Percentiles rank a stretch among this genome's conserved stretches.
Conservation (phyloP, 2,797 vertebrate species). For the Rhinichthys osculus region DNA sequence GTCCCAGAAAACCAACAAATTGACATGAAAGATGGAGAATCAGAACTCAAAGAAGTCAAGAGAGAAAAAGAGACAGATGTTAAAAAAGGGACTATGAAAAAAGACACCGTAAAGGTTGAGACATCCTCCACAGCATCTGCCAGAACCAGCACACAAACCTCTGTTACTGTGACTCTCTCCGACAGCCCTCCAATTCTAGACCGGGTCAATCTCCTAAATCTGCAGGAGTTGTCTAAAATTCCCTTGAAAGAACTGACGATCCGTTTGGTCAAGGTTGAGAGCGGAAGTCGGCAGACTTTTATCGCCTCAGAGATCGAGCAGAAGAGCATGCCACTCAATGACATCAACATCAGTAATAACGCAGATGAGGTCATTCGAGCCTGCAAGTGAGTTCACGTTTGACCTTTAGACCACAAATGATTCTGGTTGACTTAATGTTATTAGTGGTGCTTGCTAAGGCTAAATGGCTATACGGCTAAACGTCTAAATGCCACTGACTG, state of each 20-base stretch:
- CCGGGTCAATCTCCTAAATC: slow-evolving; percentile 81
- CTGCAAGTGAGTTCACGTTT: slow-evolving; percentile 84
- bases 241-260: slow-evolving; percentile 89
- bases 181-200: slow-evolving; percentile 42
- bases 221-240: slow-evolving; percentile 84
- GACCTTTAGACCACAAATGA: not conserved
- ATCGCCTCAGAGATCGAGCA: slow-evolving; percentile 86
- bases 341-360: slow-evolving; percentile 83
- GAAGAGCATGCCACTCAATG: slow-evolving; percentile 75
- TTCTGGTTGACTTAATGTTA: not conserved
- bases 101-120: slow-evolving; percentile 58
- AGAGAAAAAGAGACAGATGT: slow-evolving; percentile 21
- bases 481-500: not conserved
- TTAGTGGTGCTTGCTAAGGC: not conserved
- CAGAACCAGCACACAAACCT: slow-evolving; percentile 53
- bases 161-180: slow-evolving; percentile 13
- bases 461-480: not conserved
- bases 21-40: not conserved
- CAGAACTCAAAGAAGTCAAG: slow-evolving; percentile 65
- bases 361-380: slow-evolving; percentile 83
- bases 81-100: slow-evolving; percentile 14
- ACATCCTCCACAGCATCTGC: slow-evolving; percentile 56
- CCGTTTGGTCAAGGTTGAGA: slow-evolving; percentile 85
- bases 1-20: not conserved
- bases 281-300: slow-evolving; percentile 82